phyloP scores from a whole-genome alignment of 2,888 invertebrate species.

The Phanerotoma sp. region DNA sequence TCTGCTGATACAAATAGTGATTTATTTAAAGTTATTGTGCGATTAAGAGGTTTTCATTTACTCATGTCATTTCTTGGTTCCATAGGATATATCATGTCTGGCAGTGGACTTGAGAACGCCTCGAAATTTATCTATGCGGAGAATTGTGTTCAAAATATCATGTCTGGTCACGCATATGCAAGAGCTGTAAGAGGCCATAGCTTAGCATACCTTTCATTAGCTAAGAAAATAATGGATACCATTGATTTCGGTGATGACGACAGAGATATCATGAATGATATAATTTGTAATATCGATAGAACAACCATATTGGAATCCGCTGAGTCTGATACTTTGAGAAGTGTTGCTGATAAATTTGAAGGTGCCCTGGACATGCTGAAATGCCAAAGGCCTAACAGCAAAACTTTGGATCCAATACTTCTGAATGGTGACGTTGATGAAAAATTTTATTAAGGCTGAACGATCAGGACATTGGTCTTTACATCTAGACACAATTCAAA shows the following conservation, averaged over 20 bases:
- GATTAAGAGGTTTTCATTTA: slow-evolving; percentile 43
- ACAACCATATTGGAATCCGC: slow-evolving; percentile 2
- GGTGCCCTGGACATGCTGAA: slow-evolving; percentile 26
- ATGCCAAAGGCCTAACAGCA: slow-evolving; percentile 35
- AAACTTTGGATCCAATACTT: slow-evolving; percentile 39
- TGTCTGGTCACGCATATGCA: slow-evolving; percentile 39
- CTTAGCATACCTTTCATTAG: slow-evolving; percentile 32
- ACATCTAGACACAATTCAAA: slow-evolving; percentile 31
- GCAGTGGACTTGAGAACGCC: slow-evolving; percentile 38
- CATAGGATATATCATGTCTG: slow-evolving; percentile 38
- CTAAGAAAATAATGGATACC: slow-evolving; percentile 22
- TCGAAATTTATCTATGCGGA: slow-evolving; percentile 36
- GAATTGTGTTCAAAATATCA: slow-evolving; percentile 37
- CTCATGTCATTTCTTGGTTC: slow-evolving; percentile 38
- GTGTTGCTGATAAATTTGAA: slow-evolving; percentile 25
- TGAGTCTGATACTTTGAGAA: slow-evolving; percentile 8
- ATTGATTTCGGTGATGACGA: slow-evolving; percentile 26
- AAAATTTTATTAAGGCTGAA: slow-evolving; percentile 34
- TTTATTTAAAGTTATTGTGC: slow-evolving; percentile 22
- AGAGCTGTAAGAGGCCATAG: slow-evolving; percentile 40
- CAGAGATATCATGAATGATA: slow-evolving; percentile 18
- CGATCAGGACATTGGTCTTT: slow-evolving; percentile 31
- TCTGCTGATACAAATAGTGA: slow-evolving; percentile 8
- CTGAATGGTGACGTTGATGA: slow-evolving; percentile 30
- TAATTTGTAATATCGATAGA: slow-evolving; percentile 11